Evolutionary conservation across 2,888 invertebrate species (phyloP), one percentile per base, ranked within the genome.

Genomic region (Cephus runcator): DNA sequence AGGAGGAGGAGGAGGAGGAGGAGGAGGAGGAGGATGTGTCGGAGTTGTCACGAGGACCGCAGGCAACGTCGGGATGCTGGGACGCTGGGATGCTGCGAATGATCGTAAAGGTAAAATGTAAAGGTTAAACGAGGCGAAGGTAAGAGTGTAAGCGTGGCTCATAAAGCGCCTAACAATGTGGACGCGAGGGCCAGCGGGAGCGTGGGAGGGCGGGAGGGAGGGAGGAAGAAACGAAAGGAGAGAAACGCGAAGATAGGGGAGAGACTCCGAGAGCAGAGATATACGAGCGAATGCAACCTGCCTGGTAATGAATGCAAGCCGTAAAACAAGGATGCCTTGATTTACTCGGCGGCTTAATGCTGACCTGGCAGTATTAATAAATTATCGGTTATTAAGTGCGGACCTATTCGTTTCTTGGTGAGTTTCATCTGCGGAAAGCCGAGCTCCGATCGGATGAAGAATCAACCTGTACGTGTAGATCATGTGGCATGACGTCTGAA

Each of bases 301-400:
- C 86, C 86, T 84, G 83, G 88, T 91, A 91, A 91, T 90, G 90
- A 91, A 91, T 90, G 90, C 89, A 88, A 84, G 88, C 90, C 88
- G 87, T 91, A 90, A 91, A 91, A 90, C 88, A 88, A 87, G 88
- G 86, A 89, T 85, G 85, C 86, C 85, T 90, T 90, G 91, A 91
- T 90, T 90, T 90, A 91, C 90, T 90, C 86, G 83, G 86, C 84
- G 85, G 83, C 83, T 88, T 89, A 89, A 89, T 87, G 85, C 86
- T 82, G 85, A 84, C 80, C 84, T 81, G 79, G 85, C 86, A 84
- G 87, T 88, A 90, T 90, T 89, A 89, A 90, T 91, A 91, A 90
- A 90, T 91, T 90, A 89, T 89, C 85, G 85, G 87, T 88, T 90
- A 91, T 90, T 90, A 90, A 90, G 89, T 89, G 86, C 85, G 80